A percentile compares a stretch with the other conserved stretches of the same genome.
These are phyloP conservation scores for Patella pellucida DNA, from an alignment of 2,888 invertebrate genomes.

Conservation along the genomic window DNA sequence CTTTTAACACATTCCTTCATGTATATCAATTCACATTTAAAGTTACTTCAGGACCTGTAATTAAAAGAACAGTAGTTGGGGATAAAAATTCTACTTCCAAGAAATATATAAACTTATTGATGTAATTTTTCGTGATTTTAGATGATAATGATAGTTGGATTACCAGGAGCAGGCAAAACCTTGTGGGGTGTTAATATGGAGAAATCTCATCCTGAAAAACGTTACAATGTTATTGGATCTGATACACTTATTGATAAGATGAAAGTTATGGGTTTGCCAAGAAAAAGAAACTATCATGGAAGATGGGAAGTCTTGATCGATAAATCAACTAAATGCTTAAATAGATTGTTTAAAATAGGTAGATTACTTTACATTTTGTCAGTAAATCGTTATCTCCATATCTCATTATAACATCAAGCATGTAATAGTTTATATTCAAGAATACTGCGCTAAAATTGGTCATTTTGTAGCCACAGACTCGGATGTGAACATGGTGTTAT, in stretches of 20 bases:
- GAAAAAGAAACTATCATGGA: slow-evolving; percentile 83
- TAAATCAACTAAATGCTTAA: slow-evolving; percentile 86
- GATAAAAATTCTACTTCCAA: too few relatives aligned
- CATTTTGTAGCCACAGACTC: too few relatives aligned
- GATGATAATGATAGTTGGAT: slow-evolving; percentile 92
- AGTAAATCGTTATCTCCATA: too few relatives aligned
- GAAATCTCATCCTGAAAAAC: slow-evolving; percentile 82
- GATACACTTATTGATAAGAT: slow-evolving; percentile 89
- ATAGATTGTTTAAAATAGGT: slow-evolving; percentile 85
- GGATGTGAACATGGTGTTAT: too few relatives aligned
- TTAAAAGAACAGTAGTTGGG: too few relatives aligned
- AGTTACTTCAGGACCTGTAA: too few relatives aligned
- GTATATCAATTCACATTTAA: too few relatives aligned
- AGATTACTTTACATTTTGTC: slow-evolving; percentile 70
- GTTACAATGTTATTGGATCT: slow-evolving; percentile 90
- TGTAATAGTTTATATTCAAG: too few relatives aligned
- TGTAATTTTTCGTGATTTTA: slow-evolving; percentile 31
- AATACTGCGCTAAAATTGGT: too few relatives aligned
- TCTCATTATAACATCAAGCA: too few relatives aligned
- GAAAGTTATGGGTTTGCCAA: slow-evolving; percentile 91
- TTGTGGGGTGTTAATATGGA: slow-evolving; percentile 86
- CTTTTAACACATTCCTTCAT: too few relatives aligned
- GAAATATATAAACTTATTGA: not conserved
- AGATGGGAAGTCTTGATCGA: slow-evolving; percentile 90
- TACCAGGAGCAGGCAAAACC: slow-evolving; percentile 94